These are phyloP conservation scores for Gallinago paraguaiae DNA, from an alignment of 2,113 vertebrate species.

Conservation along the genomic window DNA sequence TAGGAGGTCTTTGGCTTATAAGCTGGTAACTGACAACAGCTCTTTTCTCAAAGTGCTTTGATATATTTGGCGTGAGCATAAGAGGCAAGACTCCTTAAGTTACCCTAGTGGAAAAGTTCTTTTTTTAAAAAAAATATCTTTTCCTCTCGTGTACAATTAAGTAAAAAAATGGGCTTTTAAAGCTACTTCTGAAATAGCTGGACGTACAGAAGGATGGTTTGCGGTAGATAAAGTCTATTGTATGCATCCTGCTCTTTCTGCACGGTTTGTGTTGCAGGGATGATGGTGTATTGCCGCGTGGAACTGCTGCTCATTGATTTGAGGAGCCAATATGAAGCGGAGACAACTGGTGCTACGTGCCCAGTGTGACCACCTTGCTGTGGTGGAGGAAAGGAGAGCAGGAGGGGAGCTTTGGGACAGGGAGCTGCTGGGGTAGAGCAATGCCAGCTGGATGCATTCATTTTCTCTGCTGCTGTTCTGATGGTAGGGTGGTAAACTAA, in stretches of 20 bases:
- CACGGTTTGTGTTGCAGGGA: neutral
- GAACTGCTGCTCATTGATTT: neutral
- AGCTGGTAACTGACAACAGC: neutral
- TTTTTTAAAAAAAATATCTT: neutral
- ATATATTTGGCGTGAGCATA: neutral
- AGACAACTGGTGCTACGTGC: neutral
- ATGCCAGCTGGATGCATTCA: fast-evolving
- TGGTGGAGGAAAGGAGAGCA: neutral
- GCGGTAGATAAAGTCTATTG: neutral
- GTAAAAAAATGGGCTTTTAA: neutral
- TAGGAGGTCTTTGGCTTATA: neutral
- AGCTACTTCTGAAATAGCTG: neutral
- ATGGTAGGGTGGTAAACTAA: neutral
- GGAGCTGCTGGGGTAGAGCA: neutral
- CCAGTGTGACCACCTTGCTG: neutral
- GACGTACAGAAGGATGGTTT: neutral
- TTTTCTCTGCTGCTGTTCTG: neutral
- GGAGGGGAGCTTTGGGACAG: neutral
- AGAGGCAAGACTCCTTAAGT: neutral
- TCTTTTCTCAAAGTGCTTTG: neutral
- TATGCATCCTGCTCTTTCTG: neutral
- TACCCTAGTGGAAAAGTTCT: neutral
- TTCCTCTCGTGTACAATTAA: neutral
- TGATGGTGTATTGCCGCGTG: neutral
- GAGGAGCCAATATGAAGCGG: neutral